Evolutionary conservation across 2,113 vertebrate species (phyloP), one percentile per base, ranked within the genome.

Genomic region (Rhombomys opimus): DNA sequence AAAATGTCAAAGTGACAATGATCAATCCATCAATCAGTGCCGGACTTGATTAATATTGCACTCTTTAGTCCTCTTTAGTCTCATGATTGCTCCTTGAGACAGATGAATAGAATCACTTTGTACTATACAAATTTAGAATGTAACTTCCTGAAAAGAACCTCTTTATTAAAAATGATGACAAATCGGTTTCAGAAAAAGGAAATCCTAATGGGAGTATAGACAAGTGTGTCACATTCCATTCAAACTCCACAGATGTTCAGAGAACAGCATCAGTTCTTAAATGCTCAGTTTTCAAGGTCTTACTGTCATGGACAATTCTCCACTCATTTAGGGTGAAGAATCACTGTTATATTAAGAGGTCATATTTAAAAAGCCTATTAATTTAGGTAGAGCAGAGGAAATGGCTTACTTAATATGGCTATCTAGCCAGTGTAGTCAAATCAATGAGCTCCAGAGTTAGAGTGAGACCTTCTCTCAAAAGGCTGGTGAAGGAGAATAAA

Each of bases 101-200:
- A 17, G 88, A 84, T 63, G 59, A 97, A 96, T 68, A 82, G 76
- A 81, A 75, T 86, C 52, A 94, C 91, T 86, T 96, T 89, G 54
- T 32, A 91, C 76, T 22, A 90, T 77, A 22, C 27, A 93, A 88
- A 95, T 96, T 96, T 94, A 89, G 77, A 91, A 93, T 63, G 67
- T 11, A 75, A 20, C 87, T 94, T 93, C 87, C 77, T 94, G 57
- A 89, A 97, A 87, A 85, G 72, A 87, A 67, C 4, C 54, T 46
- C 46, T 95, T 94, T 52, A 63, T 73, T 85, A 87, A 91, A 97
- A 91, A 73, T 77, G 70, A 78, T 91, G 89, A 87, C 67, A 90
- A 86, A 89, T 38, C 87, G 54, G 15, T 32, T 96, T 95, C 72
- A 73, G 61, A 52, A 91, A 89, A 93, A 85, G 17, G 9, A 86